Evolutionary conservation across 2,113 vertebrate genomes (phyloP).

Genomic region (Megatriorchis doriae): DNA sequence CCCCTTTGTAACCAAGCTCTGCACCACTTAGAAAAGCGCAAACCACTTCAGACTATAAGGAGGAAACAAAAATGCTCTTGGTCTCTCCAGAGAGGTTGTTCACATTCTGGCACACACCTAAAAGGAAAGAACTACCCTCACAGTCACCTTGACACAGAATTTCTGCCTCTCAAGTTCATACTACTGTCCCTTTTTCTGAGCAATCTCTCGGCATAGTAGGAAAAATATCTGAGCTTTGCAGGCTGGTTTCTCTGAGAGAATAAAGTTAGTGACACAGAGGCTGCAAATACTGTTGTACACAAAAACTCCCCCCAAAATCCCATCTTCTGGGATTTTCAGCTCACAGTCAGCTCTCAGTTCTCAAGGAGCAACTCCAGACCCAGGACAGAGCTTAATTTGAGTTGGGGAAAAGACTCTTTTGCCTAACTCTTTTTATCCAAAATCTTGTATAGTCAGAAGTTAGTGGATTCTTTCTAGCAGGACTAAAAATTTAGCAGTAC

Average conservation of each 20-base stretch:
- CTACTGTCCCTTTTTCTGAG: not conserved
- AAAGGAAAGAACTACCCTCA: not conserved
- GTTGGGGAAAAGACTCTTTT: not conserved
- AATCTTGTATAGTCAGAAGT: not conserved
- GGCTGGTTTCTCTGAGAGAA: not conserved
- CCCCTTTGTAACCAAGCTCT: not conserved
- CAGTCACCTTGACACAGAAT: conserved; percentile 19
- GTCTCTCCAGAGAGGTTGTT: not conserved
- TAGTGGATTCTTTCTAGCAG: not conserved
- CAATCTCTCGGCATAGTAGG: not conserved
- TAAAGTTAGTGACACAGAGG: not conserved
- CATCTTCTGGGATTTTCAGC: not conserved
- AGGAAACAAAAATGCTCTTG: not conserved
- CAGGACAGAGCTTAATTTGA: not conserved
- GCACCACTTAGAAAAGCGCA: not conserved
- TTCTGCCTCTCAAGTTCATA: not conserved
- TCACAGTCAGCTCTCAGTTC: not conserved
- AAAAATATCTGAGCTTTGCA: conserved; percentile 1
- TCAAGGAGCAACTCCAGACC: not conserved
- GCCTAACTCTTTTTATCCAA: not conserved
- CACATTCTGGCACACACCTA: not conserved
- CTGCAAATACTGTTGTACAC: not conserved
- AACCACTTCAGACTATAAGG: not conserved
- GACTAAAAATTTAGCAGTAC: not conserved
- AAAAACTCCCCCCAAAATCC: not conserved